phyloP scores from a whole-genome alignment of 2,797 vertebrate genomes.

The Neostethus bicornis region DNA sequence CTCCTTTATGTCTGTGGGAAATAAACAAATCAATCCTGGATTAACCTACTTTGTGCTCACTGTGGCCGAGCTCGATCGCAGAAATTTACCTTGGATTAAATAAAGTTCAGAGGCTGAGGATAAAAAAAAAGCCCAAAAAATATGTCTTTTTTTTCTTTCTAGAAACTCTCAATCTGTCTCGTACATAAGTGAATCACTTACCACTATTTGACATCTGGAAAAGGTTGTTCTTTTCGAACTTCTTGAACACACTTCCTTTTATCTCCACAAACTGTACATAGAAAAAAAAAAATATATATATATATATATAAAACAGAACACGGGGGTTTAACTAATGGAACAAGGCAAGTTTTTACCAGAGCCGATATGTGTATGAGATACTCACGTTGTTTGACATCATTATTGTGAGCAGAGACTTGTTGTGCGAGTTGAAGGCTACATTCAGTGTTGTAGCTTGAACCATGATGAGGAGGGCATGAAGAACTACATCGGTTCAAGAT shows the following conservation, averaged over 20 bases:
- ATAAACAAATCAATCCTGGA: slow-evolving; percentile 67
- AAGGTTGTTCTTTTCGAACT: slow-evolving; percentile 98
- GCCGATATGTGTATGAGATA: slow-evolving; percentile 29
- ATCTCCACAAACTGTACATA: slow-evolving; percentile 98
- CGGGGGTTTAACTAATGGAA: background rate
- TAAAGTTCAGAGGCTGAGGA: slow-evolving; percentile 23
- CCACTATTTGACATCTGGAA: slow-evolving; percentile 99
- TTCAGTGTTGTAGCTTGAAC: slow-evolving; percentile 97
- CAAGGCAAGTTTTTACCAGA: slow-evolving; percentile 26
- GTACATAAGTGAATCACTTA: slow-evolving; percentile 63
- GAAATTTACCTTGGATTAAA: slow-evolving; percentile 51
- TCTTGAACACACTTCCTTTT: slow-evolving; percentile 99
- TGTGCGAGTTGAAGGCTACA: slow-evolving; percentile 98
- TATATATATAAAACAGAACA: slow-evolving; percentile 2
- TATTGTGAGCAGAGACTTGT: slow-evolving; percentile 97
- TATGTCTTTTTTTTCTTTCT: background rate
- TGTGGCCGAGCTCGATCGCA: slow-evolving; percentile 34
- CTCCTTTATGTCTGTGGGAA: slow-evolving; percentile 94
- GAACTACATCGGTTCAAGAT: slow-evolving; percentile 80
- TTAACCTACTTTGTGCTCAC: slow-evolving; percentile 64
- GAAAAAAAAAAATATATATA: too few relatives aligned
- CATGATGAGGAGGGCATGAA: slow-evolving; percentile 96
- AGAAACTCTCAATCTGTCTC: background rate
- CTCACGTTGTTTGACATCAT: slow-evolving; percentile 99
- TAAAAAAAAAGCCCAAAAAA: slow-evolving; percentile 25